These are phyloP conservation scores for Papilio elwesi DNA, from an alignment of 2,888 invertebrate genomes.

Conservation along the genomic window DNA sequence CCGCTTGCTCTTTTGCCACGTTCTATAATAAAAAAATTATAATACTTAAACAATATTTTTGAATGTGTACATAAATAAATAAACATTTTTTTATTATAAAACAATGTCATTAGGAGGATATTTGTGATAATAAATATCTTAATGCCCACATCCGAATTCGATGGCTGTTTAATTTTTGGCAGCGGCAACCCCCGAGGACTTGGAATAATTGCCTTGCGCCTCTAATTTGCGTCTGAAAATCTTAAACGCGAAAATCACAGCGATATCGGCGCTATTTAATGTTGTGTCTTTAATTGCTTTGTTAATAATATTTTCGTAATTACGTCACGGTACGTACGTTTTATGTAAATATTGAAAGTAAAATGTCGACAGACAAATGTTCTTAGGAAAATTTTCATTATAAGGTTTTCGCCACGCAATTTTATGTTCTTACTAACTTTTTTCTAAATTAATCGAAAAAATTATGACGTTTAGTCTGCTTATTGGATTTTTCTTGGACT, in stretches of 20 bases:
- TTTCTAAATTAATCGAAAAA: no score
- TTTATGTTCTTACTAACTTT: no score
- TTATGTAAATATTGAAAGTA: background rate
- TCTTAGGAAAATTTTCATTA: no score
- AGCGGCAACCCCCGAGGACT: background rate
- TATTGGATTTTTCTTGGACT: no score
- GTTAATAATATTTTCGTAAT: background rate
- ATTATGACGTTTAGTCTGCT: no score
- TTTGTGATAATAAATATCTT: constrained; percentile 1
- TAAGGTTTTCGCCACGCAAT: no score
- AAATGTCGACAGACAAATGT: no score
- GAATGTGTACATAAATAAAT: no score
- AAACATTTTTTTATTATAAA: no score
- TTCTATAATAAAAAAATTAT: no score
- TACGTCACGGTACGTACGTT: background rate
- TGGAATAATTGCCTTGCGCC: constrained; percentile 5
- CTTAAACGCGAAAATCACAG: constrained; percentile 1
- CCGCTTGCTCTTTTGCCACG: no score
- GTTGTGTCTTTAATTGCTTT: constrained; percentile 3
- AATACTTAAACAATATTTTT: no score
- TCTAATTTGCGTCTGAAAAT: constrained; percentile 3
- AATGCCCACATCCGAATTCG: background rate
- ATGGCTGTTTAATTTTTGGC: background rate
- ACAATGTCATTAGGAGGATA: background rate
- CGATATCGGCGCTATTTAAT: constrained; percentile 9